Evolutionary conservation across 2,113 vertebrate species (phyloP), one percentile per base, ranked within the genome.

Genomic region (Motacilla tschutschensis): DNA sequence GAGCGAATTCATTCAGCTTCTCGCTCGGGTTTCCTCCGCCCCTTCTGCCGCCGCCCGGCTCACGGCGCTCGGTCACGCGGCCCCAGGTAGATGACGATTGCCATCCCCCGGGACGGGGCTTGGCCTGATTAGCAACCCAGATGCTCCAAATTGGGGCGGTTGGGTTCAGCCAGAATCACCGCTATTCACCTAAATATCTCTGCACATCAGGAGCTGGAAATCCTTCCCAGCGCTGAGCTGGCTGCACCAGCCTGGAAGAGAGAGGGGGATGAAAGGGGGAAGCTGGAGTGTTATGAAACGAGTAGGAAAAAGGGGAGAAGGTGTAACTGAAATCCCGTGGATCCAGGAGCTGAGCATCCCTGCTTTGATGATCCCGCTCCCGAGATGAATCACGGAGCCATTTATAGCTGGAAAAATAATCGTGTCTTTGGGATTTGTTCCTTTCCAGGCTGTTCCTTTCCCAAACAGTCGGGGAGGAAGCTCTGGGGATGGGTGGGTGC

Each of bases 1-100:
- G 67, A 91, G 91, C 7, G 53, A 2, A 65, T 91, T 92, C 93
- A 93, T 92, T 92, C 91, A 93, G 89, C 78, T 86, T 72, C 44
- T 74, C 2, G 7, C 89, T 20, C 73, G 12, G 2, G 0, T 51
- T 88, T 19, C 84, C 93, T 71, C 93, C 92, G 25, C 91, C 91
- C 91, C 74, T 75, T 12, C n/a, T 3, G 62, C 10, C 59, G 91
- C 44, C 86, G 12, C 79, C 12, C 24, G 62, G 71, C 57, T 29
- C 90, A 28, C 82, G 67, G 13, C 58, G 29, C 75, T 9, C 69
- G 13, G 70, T 88, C 89, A 83, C 81, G 65, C 26, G 6, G 89
- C 74, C 78, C 63, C 93, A 84, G 92, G 93, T 90, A n/a, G 58
- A 33, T 87, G 93, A 89, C 41, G 85, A 76, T n/a, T 53, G n/a